Evolutionary conservation across 2,113 vertebrate genomes (phyloP), one percentile per base, ranked within the genome.

Genomic region (Zosterops borbonicus): DNA sequence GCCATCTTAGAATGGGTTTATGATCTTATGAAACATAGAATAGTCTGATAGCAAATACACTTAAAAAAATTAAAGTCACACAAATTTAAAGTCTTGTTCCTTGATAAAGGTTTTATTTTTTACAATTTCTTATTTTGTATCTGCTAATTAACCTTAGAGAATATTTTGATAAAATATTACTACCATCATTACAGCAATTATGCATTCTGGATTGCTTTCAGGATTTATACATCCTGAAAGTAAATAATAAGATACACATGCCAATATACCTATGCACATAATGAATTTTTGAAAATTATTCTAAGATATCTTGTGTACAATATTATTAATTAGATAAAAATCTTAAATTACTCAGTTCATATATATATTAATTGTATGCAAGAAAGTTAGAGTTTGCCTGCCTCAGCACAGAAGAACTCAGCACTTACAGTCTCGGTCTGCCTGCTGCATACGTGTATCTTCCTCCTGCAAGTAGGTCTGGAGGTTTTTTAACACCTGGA

Each of bases 381-480:
- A 59, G 5, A 58, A 80, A 67, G 25, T 35, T 49, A 62, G 20
- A 28, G 35, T 89, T 63, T 91, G 52, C 58, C 42, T 31, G 39
- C 44, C 39, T 76, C 37, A 92, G 17, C 53, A 87, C 18, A 67
- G n/a, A 52, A 22, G n/a, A 52, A 22, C 35, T 71, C 63, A 92
- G 59, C 28, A 98, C 98, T 98, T 97, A 99, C 99, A 99, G 95
- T 99, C 99, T 97, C 99, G 98, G 97, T 99, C 99, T 58, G 99
- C 99, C 94, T 99, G 99, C 93, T 99, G 99, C 99, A 99, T 99
- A 56, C 99, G 98, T 3, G 99, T 98, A 96, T 98, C 99, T 74
- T 99, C 99, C 96, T 99, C 99, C 96, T 99, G 99, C 91, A 99
- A 97, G 96, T 99, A 99, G 5, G 99, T 99, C 96, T 99, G 99